A percentile compares a stretch with the other conserved stretches of the same genome.
phyloP scores from a whole-genome alignment of 2,113 vertebrate genomes.

The Caloenas nicobarica region DNA sequence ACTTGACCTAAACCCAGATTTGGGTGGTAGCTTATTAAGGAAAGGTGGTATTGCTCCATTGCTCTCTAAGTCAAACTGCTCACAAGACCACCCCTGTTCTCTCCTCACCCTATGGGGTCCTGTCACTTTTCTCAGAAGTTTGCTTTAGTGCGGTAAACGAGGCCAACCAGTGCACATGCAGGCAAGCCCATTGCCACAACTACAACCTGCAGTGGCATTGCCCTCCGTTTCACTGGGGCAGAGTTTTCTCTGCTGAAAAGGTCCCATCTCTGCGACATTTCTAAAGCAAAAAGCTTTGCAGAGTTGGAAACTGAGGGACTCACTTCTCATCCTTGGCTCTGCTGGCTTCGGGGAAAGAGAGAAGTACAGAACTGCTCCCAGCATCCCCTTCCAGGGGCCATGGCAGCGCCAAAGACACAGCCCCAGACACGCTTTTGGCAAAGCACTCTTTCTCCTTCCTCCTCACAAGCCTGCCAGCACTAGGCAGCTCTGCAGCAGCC shows the following conservation, averaged over 20 bases:
- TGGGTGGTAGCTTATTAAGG: background rate
- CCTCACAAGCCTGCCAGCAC: background rate
- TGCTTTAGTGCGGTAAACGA: background rate
- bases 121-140: background rate
- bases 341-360: background rate
- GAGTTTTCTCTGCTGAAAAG: background rate
- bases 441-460: background rate
- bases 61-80: background rate
- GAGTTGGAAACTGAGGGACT: background rate
- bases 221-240: background rate
- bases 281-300: background rate
- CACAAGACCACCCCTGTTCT: background rate
- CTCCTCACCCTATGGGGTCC: background rate
- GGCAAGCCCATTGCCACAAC: background rate
- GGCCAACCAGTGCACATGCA: background rate
- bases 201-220: accelerated
- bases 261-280: background rate
- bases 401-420: background rate
- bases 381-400: background rate
- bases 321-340: background rate
- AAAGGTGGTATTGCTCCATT: background rate
- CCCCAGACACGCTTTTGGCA: background rate
- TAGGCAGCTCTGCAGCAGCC: background rate
- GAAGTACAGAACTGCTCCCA: background rate
- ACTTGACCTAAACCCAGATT: background rate